Evolutionary conservation across 2,113 vertebrate species (phyloP).

Genomic region (Rhabdornis inornatus): DNA sequence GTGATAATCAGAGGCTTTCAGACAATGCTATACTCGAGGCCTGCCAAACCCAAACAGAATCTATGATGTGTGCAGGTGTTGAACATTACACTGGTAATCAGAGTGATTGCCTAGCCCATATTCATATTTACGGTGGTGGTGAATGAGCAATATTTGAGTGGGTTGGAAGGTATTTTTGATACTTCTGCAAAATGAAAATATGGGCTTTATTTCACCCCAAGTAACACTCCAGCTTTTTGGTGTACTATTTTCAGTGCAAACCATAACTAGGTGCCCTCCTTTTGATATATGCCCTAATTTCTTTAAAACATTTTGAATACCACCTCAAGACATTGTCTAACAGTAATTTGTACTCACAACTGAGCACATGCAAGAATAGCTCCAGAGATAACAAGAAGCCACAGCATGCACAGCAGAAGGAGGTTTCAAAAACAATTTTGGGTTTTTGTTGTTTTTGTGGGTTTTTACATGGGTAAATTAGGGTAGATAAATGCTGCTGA

Average conservation of each 20-base stretch:
- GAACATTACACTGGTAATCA: not conserved
- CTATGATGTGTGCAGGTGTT: not conserved
- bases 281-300: not conserved
- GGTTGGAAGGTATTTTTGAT: not conserved
- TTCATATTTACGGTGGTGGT: not conserved
- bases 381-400: not conserved
- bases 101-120: not conserved
- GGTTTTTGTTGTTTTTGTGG: not conserved
- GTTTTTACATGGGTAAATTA: not conserved
- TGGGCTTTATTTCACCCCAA: not conserved
- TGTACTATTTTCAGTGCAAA: not conserved
- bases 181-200: not conserved
- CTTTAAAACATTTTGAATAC: not conserved
- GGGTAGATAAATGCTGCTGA: not conserved
- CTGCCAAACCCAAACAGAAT: not conserved
- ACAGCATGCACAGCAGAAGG: not conserved
- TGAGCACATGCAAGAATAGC: not conserved
- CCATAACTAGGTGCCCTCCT: not conserved
- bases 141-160: not conserved
- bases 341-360: not conserved
- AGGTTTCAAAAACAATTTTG: not conserved
- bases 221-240: not conserved
- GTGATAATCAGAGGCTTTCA: not conserved
- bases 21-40: not conserved
- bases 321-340: not conserved